phyloP scores from a whole-genome alignment of 2,888 invertebrate species.

The Himalopsyche tibetana region DNA sequence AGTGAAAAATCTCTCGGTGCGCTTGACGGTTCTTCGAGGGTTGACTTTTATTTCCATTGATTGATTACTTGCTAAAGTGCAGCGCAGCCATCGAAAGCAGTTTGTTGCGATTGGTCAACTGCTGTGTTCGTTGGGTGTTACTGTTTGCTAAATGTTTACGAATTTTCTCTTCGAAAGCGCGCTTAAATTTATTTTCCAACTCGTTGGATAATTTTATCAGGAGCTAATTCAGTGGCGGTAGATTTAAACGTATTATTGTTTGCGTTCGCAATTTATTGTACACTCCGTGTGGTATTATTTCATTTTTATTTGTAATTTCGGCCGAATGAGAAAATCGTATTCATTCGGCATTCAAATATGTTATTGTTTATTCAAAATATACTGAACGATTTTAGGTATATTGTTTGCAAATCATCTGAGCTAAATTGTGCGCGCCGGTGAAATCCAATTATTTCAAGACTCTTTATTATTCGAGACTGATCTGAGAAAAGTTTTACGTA shows the following conservation, averaged over 20 bases:
- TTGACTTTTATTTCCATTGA: neutral
- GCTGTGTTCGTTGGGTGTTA: constrained; percentile 4
- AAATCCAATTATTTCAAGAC: neutral
- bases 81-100: constrained; percentile 29
- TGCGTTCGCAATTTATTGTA: too few species aligned
- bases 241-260: too few species aligned
- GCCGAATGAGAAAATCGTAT: neutral
- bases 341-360: neutral
- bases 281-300: too few species aligned
- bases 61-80: constrained; percentile 3
- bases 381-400: neutral
- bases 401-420: neutral
- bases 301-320: too few species aligned
- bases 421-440: neutral
- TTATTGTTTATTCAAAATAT: neutral
- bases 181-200: too few species aligned
- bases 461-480: neutral
- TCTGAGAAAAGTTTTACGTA: constrained; percentile 19
- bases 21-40: constrained; percentile 24
- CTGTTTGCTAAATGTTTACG: neutral
- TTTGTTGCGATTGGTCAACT: neutral
- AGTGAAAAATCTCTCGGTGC: constrained; percentile 11
- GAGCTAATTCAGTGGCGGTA: too few species aligned
- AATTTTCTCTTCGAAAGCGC: constrained; percentile 13
- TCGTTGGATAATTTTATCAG: too few species aligned